Evolutionary conservation across 2,888 invertebrate genomes (phyloP).

Genomic region (Aspidapion aeneum): DNA sequence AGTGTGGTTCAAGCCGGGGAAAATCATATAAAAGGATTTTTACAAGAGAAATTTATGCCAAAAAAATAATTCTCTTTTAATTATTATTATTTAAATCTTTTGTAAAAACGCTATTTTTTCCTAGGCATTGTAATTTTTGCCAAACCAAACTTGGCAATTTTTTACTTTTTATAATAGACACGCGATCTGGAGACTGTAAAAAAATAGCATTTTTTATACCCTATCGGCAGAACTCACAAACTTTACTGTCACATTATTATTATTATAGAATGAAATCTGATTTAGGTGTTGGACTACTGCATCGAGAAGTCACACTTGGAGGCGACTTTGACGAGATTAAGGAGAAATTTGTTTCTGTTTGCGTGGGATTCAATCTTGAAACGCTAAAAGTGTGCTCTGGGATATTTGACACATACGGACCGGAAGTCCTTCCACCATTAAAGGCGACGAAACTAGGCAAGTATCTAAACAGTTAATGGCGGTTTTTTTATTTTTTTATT

Average conservation of each 20-base stretch:
- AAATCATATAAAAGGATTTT: slow-evolving; percentile 4
- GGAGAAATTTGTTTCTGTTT: slow-evolving; percentile 76
- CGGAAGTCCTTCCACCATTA: slow-evolving; percentile 50
- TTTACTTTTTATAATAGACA: not conserved
- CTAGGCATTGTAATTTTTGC: not conserved
- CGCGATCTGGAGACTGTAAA: no score
- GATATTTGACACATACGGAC: slow-evolving; percentile 76
- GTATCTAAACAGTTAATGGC: slow-evolving; percentile 33
- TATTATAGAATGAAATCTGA: slow-evolving; percentile 11
- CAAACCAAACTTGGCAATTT: not conserved
- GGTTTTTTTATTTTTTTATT: no score
- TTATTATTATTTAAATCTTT: no score
- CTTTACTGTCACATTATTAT: no score
- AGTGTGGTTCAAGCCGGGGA: slow-evolving; percentile 4
- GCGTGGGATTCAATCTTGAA: slow-evolving; percentile 81
- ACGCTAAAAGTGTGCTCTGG: slow-evolving; percentile 82
- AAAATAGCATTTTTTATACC: no score
- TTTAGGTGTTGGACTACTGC: slow-evolving; percentile 71
- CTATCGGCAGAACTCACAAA: no score
- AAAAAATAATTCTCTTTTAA: no score
- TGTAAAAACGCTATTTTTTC: no score
- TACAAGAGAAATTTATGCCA: slow-evolving; percentile 4
- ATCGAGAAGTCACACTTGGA: slow-evolving; percentile 68
- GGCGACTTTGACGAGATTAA: slow-evolving; percentile 77
- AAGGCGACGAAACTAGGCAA: slow-evolving; percentile 32